Evolutionary conservation across 2,113 vertebrate species (phyloP), one percentile per base, ranked within the genome.

Genomic region (Lampris megalopsis): DNA sequence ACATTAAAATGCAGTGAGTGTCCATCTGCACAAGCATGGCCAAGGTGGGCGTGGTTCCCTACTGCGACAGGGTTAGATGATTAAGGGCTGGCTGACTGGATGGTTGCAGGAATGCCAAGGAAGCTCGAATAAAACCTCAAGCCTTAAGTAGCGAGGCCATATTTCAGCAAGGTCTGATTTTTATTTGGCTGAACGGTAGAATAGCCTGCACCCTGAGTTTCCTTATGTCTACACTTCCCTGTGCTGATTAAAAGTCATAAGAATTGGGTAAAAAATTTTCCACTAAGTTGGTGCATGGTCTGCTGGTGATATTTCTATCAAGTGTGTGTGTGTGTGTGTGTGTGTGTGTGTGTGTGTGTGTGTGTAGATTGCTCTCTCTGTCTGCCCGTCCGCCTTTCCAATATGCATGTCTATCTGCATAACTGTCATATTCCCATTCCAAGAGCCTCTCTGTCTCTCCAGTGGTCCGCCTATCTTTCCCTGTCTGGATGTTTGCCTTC

Each of bases 1-100:
- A 60, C 64, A 42, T 65, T 52, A 48, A 67, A 75, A 71, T 63
- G 45, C 63, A 61, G 65, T 42, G 54, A n/a, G 54, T 59, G 54
- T 65, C 8, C 86, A 68, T 83, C 80, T 87, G 74, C 54, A 63
- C 66, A 74, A 73, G 49, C 70, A 45, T 50, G 58, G 71, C 8
- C 53, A 60, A 68, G 10, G 43, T 8, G 60, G 70, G 84, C 62
- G 79, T 77, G 59, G 73, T 45, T 59, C 73, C 0, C 1, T 48
- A 62, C 38, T 75, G 48, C 52, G 37, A 75, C 50, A 68, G 47
- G 13, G 40, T 45, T 52, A 54, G 49, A 54, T 77, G 66, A 79
- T 74, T 58, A 65, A 68, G 63, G 61, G 67, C 53, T 53, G 38
- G 24, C 2, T 60, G 61, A 58, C n/a, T 76, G 72, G 72, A 65